Base-by-base conservation (phyloP, 2,888 invertebrate species). In the Halictus ligatus region DNA sequence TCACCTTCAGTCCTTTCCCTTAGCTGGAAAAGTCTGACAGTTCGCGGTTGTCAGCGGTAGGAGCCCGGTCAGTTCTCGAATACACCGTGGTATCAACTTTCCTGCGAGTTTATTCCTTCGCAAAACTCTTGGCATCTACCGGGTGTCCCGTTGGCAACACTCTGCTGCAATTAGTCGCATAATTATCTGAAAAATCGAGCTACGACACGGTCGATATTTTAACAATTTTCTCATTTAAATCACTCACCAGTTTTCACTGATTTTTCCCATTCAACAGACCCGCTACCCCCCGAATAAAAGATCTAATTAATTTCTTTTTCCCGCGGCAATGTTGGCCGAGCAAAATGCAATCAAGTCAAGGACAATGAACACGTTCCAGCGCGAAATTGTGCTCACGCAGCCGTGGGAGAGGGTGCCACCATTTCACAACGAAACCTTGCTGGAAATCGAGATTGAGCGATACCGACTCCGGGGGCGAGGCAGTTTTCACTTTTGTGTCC, bases 401-500 rank as follows among this genome's bases (percentile, higher is more conserved):
- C 21, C 54, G 8, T 54, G 8, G 21, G 18, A n/a, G 0, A 10
- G 25, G 5, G 15, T 6, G 25, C 13, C 60, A 25, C 60, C 21
- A 80, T 80, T 74, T 21, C 67, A 18, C 73, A 43, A 76, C 54
- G 64, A 73, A 67, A n/a, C 15, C 15, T 1, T 5, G n/a, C 6
- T 12, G 79, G 73, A 43, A 82, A 82, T 82, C 80, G 80, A 69
- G 74, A 82, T 80, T 35, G 82, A 74, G 35, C 54, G 73, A 54
- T 54, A 54, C 54, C 10, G n/a, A 15, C 21, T 25, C 18, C 29
- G 58, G 15, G n/a, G 50, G 13, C 72, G 50, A 35, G 54, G 2
- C 72, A 84, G 82, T 76, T 74, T 74, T 83, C 84, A 73, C 78
- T 84, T 64, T 76, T 58, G 76, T 60, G 40, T 50, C 40, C 13